Conservation (phyloP, 2,888 invertebrate species). For the Tyria jacobaeae region DNA sequence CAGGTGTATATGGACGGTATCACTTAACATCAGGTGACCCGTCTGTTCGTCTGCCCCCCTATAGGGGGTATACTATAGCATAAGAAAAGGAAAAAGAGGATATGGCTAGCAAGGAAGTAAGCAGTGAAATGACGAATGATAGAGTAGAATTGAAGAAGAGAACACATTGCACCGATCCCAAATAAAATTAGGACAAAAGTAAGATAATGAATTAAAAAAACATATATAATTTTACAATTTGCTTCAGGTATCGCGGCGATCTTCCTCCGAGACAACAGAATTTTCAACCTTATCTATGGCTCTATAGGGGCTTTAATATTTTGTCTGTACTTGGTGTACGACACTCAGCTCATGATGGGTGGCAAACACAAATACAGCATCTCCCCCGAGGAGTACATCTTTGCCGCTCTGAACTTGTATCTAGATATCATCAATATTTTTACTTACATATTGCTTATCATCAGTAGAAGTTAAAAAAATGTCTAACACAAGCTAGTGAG, state of each 20-base stretch:
- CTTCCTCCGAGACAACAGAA: conserved; percentile 84
- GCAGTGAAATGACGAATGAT: too few relatives aligned
- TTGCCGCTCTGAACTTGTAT: conserved; percentile 96
- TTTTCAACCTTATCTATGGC: conserved; percentile 92
- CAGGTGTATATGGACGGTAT: too few relatives aligned
- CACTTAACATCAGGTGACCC: too few relatives aligned
- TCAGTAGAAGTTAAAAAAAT: conserved; percentile 77
- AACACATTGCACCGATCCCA: too few relatives aligned
- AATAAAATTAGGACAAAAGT: too few relatives aligned
- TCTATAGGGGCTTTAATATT: conserved; percentile 95
- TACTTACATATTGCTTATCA: conserved; percentile 93
- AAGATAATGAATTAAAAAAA: too few relatives aligned
- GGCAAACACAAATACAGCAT: conserved; percentile 96
- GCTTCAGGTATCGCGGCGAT: conserved; percentile 89
- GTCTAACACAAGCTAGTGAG: background rate
- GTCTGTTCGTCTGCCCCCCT: too few relatives aligned
- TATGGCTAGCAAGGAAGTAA: too few relatives aligned
- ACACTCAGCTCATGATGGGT: conserved; percentile 96
- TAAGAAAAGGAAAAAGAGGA: too few relatives aligned
- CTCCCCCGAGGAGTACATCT: conserved; percentile 97
- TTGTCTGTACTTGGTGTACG: conserved; percentile 95
- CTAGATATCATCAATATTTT: conserved; percentile 96
- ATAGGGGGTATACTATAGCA: too few relatives aligned
- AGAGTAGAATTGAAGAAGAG: too few relatives aligned
- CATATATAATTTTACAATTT: background rate